Evolutionary conservation across 2,888 invertebrate genomes (phyloP), one percentile per base, ranked within the genome.

Genomic region (Drosophila sordidula): DNA sequence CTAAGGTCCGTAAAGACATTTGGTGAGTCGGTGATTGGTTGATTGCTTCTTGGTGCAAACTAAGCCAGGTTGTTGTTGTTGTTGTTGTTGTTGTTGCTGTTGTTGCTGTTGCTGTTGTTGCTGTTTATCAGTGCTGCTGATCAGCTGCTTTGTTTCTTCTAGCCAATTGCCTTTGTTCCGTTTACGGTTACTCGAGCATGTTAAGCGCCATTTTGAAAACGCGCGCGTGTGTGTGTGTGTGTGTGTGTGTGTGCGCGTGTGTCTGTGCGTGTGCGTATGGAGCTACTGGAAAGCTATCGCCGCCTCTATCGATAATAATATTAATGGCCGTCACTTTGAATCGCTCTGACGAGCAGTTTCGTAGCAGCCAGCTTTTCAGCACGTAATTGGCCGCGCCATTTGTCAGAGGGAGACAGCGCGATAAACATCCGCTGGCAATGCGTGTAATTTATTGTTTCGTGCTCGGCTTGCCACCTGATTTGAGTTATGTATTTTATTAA

Each of bases 21-120:
- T 58, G 57, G 57, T 58, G 57, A 42, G 25, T 41, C 54, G 39
- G 61, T 61, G 61, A 54, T 61, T 54, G 52, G 42, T 52, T 61
- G 29, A 34, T 61, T 61, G 54, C 54, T 25, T 61, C 61, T 34
- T 34, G 46, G 62, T 62, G 62, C 62, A 62, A 62, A 42, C 62
- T 62, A 62, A 62, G 62, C 42, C 55, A 62, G 42, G 47, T 16
- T 41, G 41, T 26, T 25, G n/a, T 26, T 25, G 22, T 50, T 50
- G 16, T 45, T 50, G n/a, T 50, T 41, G 16, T 29, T 9, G 1
- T n/a, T 22, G 22, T 4, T 49, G 14, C 29, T 41, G 29, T 34
- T 34, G 8, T 41, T 18, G 29, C 29, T 39, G 11, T 50, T 26
- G 14, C 36, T 26, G 14, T 11, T 26, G 11, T 38, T 52, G 52